Evolutionary conservation across 2,888 invertebrate species (phyloP).

Genomic region (Pterobdella sp.): DNA sequence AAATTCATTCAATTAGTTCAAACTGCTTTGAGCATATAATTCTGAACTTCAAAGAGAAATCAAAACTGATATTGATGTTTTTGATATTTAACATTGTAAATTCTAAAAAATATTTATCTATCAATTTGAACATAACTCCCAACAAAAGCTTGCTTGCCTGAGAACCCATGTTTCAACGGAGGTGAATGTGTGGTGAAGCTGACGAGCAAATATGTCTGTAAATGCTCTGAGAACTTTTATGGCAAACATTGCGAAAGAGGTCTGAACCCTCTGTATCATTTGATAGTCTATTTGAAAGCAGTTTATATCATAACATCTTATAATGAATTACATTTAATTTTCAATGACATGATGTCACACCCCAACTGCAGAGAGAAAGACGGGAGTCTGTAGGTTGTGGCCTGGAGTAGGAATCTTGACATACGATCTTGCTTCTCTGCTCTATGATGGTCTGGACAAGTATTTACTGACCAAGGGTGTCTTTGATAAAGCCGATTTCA

Average conservation of each 20-base stretch:
- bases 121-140: neutral
- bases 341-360: no score
- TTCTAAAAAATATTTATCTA: neutral
- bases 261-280: no score
- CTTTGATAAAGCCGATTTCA: neutral
- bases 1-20: no score
- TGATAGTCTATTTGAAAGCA: no score
- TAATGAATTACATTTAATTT: no score
- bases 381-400: conserved; percentile 9
- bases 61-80: no score
- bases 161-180: conserved; percentile 23
- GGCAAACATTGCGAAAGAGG: conserved; percentile 17
- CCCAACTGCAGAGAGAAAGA: conserved; percentile 19
- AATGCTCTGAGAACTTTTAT: neutral
- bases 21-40: no score
- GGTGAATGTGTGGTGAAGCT: neutral
- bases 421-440: neutral
- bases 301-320: no score
- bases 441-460: conserved; percentile 8
- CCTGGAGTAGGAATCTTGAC: conserved; percentile 2
- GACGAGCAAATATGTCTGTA: neutral
- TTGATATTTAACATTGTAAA: no score
- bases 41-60: no score
- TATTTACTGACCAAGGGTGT: conserved; percentile 1
- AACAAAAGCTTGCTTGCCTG: conserved; percentile 8